Evolutionary conservation across 2,113 vertebrate species (phyloP).

Genomic region (Leiothrix lutea): DNA sequence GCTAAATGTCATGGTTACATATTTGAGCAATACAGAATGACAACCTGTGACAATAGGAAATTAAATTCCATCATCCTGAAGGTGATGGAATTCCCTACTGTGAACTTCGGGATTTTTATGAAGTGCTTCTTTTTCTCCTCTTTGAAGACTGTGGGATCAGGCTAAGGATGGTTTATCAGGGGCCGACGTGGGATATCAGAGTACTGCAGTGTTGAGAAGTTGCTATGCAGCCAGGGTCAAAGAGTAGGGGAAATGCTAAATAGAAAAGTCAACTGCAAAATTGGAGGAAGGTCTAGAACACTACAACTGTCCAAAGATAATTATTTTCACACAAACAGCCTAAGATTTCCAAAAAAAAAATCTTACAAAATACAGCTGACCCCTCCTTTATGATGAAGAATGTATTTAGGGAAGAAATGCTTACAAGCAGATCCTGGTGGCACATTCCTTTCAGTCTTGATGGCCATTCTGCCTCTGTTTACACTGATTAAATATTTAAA

Average conservation of each 20-base stretch:
- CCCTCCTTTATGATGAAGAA: neutral
- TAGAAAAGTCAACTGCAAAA: neutral
- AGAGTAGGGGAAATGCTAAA: neutral
- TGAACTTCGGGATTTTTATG: neutral
- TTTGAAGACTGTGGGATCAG: neutral
- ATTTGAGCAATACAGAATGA: neutral
- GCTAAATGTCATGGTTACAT: neutral
- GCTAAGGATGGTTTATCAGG: neutral
- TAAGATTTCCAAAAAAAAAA: neutral
- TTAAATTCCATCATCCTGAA: neutral
- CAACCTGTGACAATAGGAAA: neutral
- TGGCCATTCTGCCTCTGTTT: slow-evolving; percentile 28
- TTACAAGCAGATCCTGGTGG: neutral
- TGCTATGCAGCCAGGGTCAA: neutral
- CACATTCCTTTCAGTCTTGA: neutral
- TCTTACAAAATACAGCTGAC: neutral
- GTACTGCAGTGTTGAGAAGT: neutral
- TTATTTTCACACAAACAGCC: neutral
- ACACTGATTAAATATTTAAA: slow-evolving; percentile 19
- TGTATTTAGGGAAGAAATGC: neutral
- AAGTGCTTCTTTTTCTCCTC: neutral
- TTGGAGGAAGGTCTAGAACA: neutral
- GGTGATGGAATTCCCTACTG: neutral
- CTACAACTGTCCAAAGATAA: neutral
- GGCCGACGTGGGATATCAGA: fast-evolving